Conservation (phyloP, 2,888 invertebrate genomes). For the Pollenia griseotomentosa region DNA sequence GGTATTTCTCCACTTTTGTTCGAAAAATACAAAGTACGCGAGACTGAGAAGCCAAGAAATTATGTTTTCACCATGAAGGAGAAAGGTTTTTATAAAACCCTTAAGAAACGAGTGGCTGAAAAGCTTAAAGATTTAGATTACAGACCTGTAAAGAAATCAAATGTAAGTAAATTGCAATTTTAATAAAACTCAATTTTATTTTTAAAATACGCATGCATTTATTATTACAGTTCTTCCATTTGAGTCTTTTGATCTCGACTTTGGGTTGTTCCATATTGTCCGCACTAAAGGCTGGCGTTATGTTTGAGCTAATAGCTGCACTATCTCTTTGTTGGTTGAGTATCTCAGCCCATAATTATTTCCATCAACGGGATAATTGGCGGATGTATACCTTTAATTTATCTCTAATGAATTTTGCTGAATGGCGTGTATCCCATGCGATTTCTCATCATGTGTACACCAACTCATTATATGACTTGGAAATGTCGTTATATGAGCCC, state of each 20-base stretch:
- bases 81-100: constrained; percentile 89
- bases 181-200: not conserved
- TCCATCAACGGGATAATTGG: constrained; percentile 90
- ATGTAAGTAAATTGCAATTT: constrained; percentile 57
- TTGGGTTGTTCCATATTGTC: constrained; percentile 79
- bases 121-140: constrained; percentile 86
- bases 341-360: constrained; percentile 89
- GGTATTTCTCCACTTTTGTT: constrained; percentile 85
- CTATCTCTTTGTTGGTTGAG: constrained; percentile 86
- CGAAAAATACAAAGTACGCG: constrained; percentile 87
- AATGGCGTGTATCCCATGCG: constrained; percentile 90
- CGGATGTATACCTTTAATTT: constrained; percentile 91
- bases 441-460: constrained; percentile 91
- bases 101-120: constrained; percentile 86
- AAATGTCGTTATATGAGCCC: constrained; percentile 89
- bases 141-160: constrained; percentile 74
- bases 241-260: constrained; percentile 80
- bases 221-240: constrained; percentile 76
- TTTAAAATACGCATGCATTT: constrained; percentile 37
- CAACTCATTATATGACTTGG: constrained; percentile 90
- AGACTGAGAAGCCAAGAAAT: constrained; percentile 87
- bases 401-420: constrained; percentile 86
- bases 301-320: constrained; percentile 84
- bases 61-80: constrained; percentile 90
- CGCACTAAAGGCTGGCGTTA: constrained; percentile 77